A percentile compares a stretch with the other conserved stretches of the same genome.
phyloP scores from a whole-genome alignment of 2,113 vertebrate species.

The Tichodroma muraria region DNA sequence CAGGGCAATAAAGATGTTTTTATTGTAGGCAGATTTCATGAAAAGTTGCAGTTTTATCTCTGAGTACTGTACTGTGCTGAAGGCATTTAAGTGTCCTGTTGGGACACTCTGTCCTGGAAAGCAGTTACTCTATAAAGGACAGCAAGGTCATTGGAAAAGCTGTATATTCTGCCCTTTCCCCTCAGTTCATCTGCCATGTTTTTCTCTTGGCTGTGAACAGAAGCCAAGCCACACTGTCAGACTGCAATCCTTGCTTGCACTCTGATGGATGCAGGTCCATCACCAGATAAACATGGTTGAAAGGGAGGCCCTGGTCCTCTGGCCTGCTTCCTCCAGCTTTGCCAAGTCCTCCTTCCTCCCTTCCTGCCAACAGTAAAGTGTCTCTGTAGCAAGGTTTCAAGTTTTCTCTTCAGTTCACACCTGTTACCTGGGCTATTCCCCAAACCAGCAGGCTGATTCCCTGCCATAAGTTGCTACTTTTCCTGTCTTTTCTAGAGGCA shows the following conservation, averaged over 20 bases:
- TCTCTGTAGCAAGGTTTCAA: background rate
- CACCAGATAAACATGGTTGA: accelerated
- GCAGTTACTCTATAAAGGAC: background rate
- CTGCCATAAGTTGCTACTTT: background rate
- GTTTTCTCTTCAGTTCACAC: background rate
- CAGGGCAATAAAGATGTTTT: constrained; percentile 66
- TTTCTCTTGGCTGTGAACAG: background rate
- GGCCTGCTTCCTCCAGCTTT: background rate
- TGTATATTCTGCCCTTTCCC: background rate
- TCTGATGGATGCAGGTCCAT: background rate
- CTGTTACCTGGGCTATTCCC: background rate
- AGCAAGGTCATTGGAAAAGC: background rate
- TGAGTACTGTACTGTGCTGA: background rate
- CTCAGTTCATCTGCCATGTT: background rate
- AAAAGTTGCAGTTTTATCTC: constrained; percentile 48
- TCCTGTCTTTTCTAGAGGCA: background rate
- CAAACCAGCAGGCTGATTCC: background rate
- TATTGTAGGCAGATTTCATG: constrained; percentile 64
- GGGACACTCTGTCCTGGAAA: constrained; percentile 23
- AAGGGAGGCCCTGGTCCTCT: background rate
- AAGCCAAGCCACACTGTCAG: background rate
- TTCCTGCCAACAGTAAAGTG: background rate
- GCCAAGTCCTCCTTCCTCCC: background rate
- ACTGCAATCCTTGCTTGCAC: background rate
- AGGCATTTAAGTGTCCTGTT: constrained; percentile 15